phyloP scores from a whole-genome alignment of 2,113 vertebrate species.

The Thalassoma bifasciatum region DNA sequence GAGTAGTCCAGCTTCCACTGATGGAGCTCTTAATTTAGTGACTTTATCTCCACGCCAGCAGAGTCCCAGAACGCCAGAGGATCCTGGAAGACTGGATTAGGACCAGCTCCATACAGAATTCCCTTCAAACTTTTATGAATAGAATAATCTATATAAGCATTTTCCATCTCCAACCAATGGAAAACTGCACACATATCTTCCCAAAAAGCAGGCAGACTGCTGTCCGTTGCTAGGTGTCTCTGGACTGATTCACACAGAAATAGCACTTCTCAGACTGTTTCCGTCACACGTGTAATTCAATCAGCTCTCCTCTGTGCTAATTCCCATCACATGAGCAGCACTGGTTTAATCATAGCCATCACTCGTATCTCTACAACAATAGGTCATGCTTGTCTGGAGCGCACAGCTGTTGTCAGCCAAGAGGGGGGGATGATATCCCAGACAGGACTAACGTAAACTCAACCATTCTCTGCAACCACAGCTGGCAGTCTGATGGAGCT shows the following conservation, averaged over 20 bases:
- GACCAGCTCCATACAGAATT: constrained; percentile 51
- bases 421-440: constrained; percentile 4
- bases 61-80: constrained; percentile 50
- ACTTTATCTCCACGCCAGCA: constrained; percentile 34
- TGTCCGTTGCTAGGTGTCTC: constrained; percentile 71
- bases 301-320: constrained; percentile 57
- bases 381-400: constrained; percentile 19
- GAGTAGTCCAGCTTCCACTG: constrained; percentile 36
- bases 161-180: constrained; percentile 61
- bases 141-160: constrained; percentile 65
- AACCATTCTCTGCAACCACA: constrained; percentile 2
- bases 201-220: constrained; percentile 8
- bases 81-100: constrained; percentile 59
- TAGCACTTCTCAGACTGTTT: constrained; percentile 62
- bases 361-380: constrained; percentile 67
- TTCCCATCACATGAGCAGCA: constrained; percentile 63
- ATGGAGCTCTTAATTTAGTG: constrained; percentile 57
- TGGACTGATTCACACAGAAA: constrained; percentile 69
- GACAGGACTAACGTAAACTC: neutral
- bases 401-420: constrained; percentile 58
- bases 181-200: constrained; percentile 34
- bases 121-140: constrained; percentile 65
- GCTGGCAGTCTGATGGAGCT: neutral
- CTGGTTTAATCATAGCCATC: constrained; percentile 63
- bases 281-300: constrained; percentile 71